Evolutionary conservation across 2,113 vertebrate genomes (phyloP).

Genomic region (Pseudorectes ferrugineus): DNA sequence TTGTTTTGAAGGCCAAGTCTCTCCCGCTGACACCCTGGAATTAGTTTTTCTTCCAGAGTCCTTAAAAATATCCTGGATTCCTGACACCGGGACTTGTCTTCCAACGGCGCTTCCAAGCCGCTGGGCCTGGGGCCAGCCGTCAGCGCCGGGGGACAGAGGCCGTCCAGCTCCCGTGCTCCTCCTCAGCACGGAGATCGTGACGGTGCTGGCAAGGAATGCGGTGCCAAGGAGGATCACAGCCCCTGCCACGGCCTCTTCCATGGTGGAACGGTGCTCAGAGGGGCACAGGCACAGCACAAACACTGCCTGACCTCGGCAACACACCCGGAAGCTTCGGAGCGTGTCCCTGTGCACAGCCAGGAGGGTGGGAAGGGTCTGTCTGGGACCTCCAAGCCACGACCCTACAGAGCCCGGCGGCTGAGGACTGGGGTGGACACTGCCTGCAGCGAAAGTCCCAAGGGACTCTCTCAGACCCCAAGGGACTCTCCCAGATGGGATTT

Average conservation of each 20-base stretch:
- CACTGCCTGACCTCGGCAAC: fast-evolving
- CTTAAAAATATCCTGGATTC: slow-evolving; percentile 47
- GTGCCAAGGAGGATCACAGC: neutral
- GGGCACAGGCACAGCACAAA: neutral
- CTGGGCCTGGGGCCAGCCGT: neutral
- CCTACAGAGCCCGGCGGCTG: neutral
- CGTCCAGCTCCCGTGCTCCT: neutral
- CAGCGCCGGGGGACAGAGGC: neutral
- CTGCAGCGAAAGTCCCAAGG: neutral
- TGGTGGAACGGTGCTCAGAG: fast-evolving
- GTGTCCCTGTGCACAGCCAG: fast-evolving
- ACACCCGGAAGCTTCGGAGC: fast-evolving
- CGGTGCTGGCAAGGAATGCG: neutral
- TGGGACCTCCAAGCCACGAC: neutral
- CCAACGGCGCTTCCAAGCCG: neutral
- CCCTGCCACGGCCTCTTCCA: neutral
- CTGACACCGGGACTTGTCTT: neutral
- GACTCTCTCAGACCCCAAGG: neutral
- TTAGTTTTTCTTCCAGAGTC: slow-evolving; percentile 35
- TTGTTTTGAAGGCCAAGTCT: slow-evolving; percentile 5
- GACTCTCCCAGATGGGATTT: neutral
- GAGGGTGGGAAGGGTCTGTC: neutral
- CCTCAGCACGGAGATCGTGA: neutral
- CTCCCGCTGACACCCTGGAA: neutral
- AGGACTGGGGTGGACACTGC: neutral